Evolutionary conservation across 1,140 invertebrate species (phyloP), one percentile per base, ranked within the genome.

Genomic region (Solenopsis fugax): DNA sequence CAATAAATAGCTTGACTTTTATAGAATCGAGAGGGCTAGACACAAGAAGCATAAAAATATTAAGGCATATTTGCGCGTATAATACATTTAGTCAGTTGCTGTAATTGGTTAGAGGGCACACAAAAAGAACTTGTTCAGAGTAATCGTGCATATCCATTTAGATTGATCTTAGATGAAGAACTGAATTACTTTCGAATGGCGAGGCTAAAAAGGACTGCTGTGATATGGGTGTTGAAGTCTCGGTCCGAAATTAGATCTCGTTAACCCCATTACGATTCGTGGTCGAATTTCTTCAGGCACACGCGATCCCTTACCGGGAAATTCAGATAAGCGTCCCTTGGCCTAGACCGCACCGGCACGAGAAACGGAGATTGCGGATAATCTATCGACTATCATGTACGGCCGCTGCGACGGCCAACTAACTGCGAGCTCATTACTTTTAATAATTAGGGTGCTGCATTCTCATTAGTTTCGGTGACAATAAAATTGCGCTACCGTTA

Each of bases 261-360:
- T 92, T 92, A 91, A 88, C 88, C 87, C 91, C 88, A 90, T 92
- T 93, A 91, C 91, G 84, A 90, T 86, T 90, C 71, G 80, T 65
- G 88, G 65, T 85, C 87, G 87, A 88, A 87, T 93, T 92, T 92
- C 89, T 89, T 90, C 73, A 56, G 77, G 80, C 72, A 86, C 89
- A 92, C 86, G 91, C 87, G 90, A 93, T 89, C 69, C 4, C 45
- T 60, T 87, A 84, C 76, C 34, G 13, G 41, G 62, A 78, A 92
- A 91, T 92, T 85, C 75, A 88, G 90, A 88, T 91, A 89, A 88
- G 78, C 50, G 73, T 86, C 80, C 88, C 77, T 90, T 88, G 86
- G 86, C 80, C 89, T 86, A 86, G 89, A 90, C 81, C 86, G 52
- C 60, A 75, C 65, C 52, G 4, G 16, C 60, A 60, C 69, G 13